Base-by-base conservation (phyloP, 92 coral and sea anemone genomes). In the Phenganax marumi region DNA sequence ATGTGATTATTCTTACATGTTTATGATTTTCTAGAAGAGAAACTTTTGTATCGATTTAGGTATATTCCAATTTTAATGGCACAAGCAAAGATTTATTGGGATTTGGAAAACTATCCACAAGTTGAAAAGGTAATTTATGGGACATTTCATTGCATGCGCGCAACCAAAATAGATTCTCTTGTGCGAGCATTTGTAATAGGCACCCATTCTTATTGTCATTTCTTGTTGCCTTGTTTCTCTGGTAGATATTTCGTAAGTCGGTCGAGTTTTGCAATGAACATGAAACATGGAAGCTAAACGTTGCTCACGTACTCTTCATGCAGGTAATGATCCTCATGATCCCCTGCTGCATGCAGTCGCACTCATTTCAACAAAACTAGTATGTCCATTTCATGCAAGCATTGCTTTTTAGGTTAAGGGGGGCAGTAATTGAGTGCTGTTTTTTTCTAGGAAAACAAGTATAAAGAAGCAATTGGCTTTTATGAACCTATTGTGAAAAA, bases 191-290 rank as follows among this genome's bases (percentile, higher is more conserved):
- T 58, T 58, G 65, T 6, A 0, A 14, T 18, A 58, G 21, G 3
- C 21, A 58, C 13, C 47, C 39, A 23, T 69, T 51, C 8, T 13
- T 70, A 10, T 78, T 33, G 21, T 61, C 7, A 14, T 13, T 39
- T 57, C 25, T 39, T 57, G 6, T 7, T 47, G 3, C 2, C 3
- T 48, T 47, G 14, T 24, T 24, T 78, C 9, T 49, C 68, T 52
- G 8, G 51, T 87, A 96, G 99, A 96, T 96, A 73, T 96, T 96
- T 85, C 90, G 99, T 73, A 96, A 96, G 75, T 96, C 99, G n/a
- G 99, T 96, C 10, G 99, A 96, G 85, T 96, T 96, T 85, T 96
- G 99, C 72, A 96, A 96, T 47, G 99, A 96, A 76, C 99, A 96
- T 26, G 97, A 92, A 62, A 89, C 88, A 56, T 96, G 99, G 99